A percentile compares a stretch with the other conserved stretches of the same genome.
Conservation (phyloP, 2,113 vertebrate genomes). For the Crotalus helleri region DNA sequence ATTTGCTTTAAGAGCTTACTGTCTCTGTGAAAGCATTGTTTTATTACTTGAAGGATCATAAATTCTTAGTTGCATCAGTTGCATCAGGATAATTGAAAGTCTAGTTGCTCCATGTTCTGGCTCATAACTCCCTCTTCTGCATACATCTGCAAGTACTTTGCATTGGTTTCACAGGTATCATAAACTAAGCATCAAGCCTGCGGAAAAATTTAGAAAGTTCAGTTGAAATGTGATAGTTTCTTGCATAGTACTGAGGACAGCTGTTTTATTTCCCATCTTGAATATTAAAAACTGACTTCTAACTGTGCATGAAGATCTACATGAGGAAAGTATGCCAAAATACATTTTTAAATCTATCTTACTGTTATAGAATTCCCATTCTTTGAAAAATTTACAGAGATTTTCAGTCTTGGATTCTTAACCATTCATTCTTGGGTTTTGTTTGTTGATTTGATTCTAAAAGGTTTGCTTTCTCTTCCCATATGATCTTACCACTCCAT, state of each 20-base stretch:
- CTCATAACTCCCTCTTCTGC: slow-evolving; percentile 15
- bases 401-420: neutral
- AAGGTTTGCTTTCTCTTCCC: neutral
- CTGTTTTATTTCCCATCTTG: neutral
- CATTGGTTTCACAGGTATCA: slow-evolving; percentile 10
- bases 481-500: neutral
- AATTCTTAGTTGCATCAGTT: slow-evolving; percentile 39
- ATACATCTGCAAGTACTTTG: slow-evolving; percentile 6
- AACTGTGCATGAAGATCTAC: neutral
- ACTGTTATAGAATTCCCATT: neutral
- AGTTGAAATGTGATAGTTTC: neutral
- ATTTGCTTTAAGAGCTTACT: slow-evolving; percentile 44
- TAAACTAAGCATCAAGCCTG: neutral
- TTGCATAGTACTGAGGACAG: neutral
- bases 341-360: neutral
- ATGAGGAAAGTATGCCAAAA: neutral
- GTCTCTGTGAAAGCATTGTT: slow-evolving; percentile 43
- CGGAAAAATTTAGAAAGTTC: slow-evolving; percentile 7
- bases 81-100: slow-evolving; percentile 43
- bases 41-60: slow-evolving; percentile 54
- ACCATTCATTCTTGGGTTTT: neutral
- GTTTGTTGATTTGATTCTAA: neutral
- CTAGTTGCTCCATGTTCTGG: slow-evolving; percentile 29
- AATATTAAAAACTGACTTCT: neutral
- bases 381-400: neutral